Conservation (phyloP, 2,797 vertebrate genomes). For the Enteromius trimaculatus region DNA sequence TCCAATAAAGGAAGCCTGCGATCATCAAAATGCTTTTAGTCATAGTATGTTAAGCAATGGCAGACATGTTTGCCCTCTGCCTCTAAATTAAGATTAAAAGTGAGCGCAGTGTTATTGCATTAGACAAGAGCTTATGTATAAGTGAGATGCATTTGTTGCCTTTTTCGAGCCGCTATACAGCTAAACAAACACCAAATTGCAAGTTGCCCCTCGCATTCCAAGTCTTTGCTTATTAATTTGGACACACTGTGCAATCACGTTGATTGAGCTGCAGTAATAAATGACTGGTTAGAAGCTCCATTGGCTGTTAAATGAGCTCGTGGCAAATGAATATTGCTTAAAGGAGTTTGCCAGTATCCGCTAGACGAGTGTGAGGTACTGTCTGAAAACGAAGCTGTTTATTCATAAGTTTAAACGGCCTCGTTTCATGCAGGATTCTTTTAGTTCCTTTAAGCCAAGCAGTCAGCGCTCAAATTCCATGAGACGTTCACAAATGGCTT, state of each 20-base stretch:
- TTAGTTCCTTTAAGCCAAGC: conserved; percentile 26
- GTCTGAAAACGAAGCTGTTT: conserved; percentile 19
- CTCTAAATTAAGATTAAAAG: conserved; percentile 1
- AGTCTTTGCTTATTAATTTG: conserved; percentile 47
- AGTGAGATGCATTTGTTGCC: conserved; percentile 25
- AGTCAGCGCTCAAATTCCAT: conserved; percentile 8
- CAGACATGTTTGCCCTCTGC: neutral
- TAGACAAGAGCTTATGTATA: conserved; percentile 5
- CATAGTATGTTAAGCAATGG: neutral
- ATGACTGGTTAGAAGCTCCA: conserved; percentile 66
- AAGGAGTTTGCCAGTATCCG: conserved; percentile 47
- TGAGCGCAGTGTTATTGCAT: neutral
- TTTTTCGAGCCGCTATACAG: conserved; percentile 25
- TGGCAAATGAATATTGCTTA: conserved; percentile 61
- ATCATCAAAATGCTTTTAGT: conserved; percentile 23
- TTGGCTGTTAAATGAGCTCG: conserved; percentile 66
- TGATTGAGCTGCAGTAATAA: conserved; percentile 64
- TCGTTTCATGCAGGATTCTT: neutral
- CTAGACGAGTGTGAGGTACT: neutral
- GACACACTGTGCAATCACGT: conserved; percentile 47
- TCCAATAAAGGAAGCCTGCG: neutral
- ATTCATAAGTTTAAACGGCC: conserved; percentile 19
- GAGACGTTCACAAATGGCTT: conserved; percentile 47
- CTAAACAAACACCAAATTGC: conserved; percentile 42
- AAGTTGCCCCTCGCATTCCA: conserved; percentile 47